Evolutionary conservation across 2,888 invertebrate genomes (phyloP).

Genomic region (Nomada lathburiana): DNA sequence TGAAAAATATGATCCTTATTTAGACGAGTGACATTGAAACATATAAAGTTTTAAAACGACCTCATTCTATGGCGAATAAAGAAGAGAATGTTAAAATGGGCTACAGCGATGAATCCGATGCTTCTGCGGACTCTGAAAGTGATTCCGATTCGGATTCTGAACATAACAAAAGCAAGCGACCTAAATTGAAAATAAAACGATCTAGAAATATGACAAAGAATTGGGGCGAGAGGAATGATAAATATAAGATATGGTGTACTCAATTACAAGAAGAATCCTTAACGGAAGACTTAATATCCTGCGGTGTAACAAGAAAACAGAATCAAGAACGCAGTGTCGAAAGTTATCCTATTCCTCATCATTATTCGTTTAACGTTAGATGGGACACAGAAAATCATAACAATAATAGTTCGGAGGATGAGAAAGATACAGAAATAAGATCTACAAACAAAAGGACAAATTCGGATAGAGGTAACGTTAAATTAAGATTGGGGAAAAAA

Average conservation of each 20-base stretch:
- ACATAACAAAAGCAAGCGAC: constrained; percentile 85
- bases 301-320: constrained; percentile 90
- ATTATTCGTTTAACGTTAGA: constrained; percentile 72
- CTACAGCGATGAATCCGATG: constrained; percentile 87
- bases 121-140: constrained; percentile 86
- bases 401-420: constrained; percentile 87
- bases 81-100: constrained; percentile 85
- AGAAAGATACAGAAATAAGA: constrained; percentile 79
- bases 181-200: constrained; percentile 85
- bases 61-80: constrained; percentile 69
- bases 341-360: constrained; percentile 90
- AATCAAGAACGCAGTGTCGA: constrained; percentile 89
- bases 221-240: constrained; percentile 86
- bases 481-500: constrained; percentile 86
- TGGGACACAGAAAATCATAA: constrained; percentile 60
- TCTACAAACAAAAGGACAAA: constrained; percentile 86
- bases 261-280: constrained; percentile 91
- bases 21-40: constrained; percentile 78
- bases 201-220: constrained; percentile 80
- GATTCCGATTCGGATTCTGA: constrained; percentile 86
- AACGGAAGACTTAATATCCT: constrained; percentile 91
- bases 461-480: constrained; percentile 86
- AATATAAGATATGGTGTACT: constrained; percentile 92
- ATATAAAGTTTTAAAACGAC: constrained; percentile 81
- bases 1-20: constrained; percentile 28